Evolutionary conservation across 92 coral and sea anemone species (phyloP).

Genomic region (Hydrozoanthus gracilis): DNA sequence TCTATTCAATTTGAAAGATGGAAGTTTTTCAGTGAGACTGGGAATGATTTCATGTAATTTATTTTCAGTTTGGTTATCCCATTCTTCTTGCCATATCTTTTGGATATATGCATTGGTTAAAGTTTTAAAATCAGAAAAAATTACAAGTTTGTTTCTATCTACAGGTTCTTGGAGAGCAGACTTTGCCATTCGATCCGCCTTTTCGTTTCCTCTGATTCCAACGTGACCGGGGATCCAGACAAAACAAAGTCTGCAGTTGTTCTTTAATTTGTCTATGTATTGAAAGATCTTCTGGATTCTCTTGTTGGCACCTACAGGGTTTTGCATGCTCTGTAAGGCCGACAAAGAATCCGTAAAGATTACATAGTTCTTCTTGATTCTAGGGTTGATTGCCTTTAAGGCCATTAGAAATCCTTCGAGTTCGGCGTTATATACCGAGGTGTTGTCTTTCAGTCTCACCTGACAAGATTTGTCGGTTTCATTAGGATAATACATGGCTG

Average conservation of each 20-base stretch:
- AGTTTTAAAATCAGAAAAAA: constrained; percentile 24
- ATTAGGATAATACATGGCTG: constrained; percentile 18
- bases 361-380: constrained; percentile 17
- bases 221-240: constrained; percentile 41
- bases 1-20: background rate
- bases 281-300: no score
- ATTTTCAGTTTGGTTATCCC: background rate
- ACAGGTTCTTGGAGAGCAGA: no score
- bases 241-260: constrained; percentile 7
- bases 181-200: constrained; percentile 35
- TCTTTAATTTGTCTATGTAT: background rate
- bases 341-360: no score
- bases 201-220: constrained; percentile 32
- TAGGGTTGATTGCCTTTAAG: constrained; percentile 2
- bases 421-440: constrained; percentile 42
- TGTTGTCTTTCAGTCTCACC: constrained; percentile 27
- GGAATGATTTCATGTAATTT: background rate
- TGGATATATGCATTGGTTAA: background rate
- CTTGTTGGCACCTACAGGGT: background rate
- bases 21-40: background rate
- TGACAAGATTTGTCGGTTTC: constrained; percentile 24
- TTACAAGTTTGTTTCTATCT: background rate
- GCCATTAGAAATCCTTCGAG: constrained; percentile 33
- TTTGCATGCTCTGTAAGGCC: background rate
- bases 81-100: constrained; percentile 24